Percentiles rank a stretch among this genome's conserved stretches.
Conservation (phyloP, 2,888 invertebrate genomes). For the Pyrochroa serraticornis region DNA sequence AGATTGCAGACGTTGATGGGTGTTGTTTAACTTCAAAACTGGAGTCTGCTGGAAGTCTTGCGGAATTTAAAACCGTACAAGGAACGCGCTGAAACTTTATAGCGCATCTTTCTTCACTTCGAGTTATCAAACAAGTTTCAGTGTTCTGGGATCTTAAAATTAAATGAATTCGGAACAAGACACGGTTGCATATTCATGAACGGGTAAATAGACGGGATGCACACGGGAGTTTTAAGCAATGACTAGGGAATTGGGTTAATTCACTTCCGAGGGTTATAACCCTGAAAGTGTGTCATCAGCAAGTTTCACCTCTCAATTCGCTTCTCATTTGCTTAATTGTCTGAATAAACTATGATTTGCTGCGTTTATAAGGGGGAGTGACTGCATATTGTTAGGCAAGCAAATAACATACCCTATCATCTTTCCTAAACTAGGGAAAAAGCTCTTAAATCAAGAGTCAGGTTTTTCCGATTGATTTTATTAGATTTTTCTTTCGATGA, state of each 20-base stretch:
- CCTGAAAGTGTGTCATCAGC: background rate
- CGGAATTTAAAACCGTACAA: slow-evolving; percentile 19
- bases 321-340: background rate
- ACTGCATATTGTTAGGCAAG: background rate
- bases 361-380: background rate
- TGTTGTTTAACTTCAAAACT: slow-evolving; percentile 11
- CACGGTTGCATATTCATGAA: slow-evolving; percentile 27
- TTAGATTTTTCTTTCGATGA: no score
- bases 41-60: slow-evolving; percentile 10
- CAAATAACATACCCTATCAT: no score
- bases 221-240: slow-evolving; percentile 17
- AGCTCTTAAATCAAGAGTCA: no score
- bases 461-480: no score
- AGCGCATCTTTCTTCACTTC: slow-evolving; percentile 20
- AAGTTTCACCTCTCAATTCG: background rate
- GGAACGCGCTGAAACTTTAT: slow-evolving; percentile 18
- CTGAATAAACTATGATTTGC: background rate
- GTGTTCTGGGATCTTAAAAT: slow-evolving; percentile 21
- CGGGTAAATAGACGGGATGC: slow-evolving; percentile 11
- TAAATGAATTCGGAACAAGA: slow-evolving; percentile 24
- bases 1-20: slow-evolving; percentile 15
- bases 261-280: background rate
- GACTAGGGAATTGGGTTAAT: slow-evolving; percentile 5
- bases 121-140: slow-evolving; percentile 26
- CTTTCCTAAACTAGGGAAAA: no score